Conservation (phyloP, 2,113 vertebrate species). For the Cyrtonyx montezumae region DNA sequence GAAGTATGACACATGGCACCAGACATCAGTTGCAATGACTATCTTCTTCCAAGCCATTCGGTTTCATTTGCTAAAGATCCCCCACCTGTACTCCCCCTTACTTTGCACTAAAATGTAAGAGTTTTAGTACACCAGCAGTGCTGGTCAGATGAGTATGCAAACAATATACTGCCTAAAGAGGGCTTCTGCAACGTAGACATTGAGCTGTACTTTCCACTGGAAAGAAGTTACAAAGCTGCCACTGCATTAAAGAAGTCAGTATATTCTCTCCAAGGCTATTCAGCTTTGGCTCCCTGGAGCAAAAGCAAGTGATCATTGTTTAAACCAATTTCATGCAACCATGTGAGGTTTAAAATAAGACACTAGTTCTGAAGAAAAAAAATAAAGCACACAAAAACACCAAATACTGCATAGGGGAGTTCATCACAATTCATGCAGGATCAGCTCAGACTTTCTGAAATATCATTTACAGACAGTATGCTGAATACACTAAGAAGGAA, state of each 20-base stretch:
- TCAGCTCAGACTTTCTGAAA: not conserved
- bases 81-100: not conserved
- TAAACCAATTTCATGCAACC: not conserved
- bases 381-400: too few relatives aligned
- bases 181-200: not conserved
- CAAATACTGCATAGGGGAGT: not conserved
- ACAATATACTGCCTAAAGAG: not conserved
- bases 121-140: not conserved
- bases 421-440: not conserved
- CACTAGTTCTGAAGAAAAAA: not conserved
- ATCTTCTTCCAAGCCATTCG: accelerated
- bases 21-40: not conserved
- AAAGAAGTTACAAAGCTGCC: accelerated
- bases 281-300: not conserved
- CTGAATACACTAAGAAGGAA: not conserved
- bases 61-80: not conserved
- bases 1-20: not conserved
- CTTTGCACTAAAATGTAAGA: accelerated
- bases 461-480: not conserved
- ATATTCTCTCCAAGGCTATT: not conserved
- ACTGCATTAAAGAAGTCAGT: not conserved
- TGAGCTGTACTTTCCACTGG: not conserved
- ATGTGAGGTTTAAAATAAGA: not conserved
- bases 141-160: not conserved
- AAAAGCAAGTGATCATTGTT: not conserved